phyloP scores from a whole-genome alignment of 2,797 vertebrate species.

The Sebastes vulpes region DNA sequence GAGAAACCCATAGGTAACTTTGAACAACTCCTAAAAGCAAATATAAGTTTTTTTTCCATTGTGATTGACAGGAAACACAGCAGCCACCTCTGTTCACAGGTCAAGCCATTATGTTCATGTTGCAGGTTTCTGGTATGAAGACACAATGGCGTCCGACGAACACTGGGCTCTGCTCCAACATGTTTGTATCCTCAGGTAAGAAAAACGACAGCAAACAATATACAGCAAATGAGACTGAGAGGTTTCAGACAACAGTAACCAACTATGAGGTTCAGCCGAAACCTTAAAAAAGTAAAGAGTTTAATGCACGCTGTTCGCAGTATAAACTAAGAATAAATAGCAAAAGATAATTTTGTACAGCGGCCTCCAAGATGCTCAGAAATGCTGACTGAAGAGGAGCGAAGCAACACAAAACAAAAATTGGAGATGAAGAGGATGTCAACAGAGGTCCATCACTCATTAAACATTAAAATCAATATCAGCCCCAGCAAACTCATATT shows the following conservation, averaged over 20 bases:
- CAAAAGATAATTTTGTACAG: background rate
- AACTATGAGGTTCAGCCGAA: background rate
- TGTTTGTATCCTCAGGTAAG: slow-evolving; percentile 86
- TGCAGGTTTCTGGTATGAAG: slow-evolving; percentile 21
- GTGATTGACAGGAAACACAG: background rate
- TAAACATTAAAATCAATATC: slow-evolving; percentile 14
- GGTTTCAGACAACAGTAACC: slow-evolving; percentile 6
- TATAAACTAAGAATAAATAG: too few species aligned
- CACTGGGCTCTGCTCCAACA: slow-evolving; percentile 81
- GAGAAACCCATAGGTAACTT: background rate
- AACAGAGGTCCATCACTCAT: background rate
- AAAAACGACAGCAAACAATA: slow-evolving; percentile 82
- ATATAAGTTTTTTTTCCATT: background rate
- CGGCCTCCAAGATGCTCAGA: background rate
- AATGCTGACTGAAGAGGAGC: background rate
- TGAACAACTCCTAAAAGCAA: background rate
- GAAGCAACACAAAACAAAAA: background rate
- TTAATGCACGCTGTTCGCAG: background rate
- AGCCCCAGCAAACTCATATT: slow-evolving; percentile 5
- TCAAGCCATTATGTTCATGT: background rate
- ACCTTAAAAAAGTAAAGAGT: background rate
- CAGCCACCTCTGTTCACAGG: background rate
- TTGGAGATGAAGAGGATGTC: background rate
- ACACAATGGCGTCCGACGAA: slow-evolving; percentile 23
- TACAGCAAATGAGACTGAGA: slow-evolving; percentile 16